Evolutionary conservation across 2,888 invertebrate genomes (phyloP), one percentile per base, ranked within the genome.

Genomic region (Oscheius sp.): DNA sequence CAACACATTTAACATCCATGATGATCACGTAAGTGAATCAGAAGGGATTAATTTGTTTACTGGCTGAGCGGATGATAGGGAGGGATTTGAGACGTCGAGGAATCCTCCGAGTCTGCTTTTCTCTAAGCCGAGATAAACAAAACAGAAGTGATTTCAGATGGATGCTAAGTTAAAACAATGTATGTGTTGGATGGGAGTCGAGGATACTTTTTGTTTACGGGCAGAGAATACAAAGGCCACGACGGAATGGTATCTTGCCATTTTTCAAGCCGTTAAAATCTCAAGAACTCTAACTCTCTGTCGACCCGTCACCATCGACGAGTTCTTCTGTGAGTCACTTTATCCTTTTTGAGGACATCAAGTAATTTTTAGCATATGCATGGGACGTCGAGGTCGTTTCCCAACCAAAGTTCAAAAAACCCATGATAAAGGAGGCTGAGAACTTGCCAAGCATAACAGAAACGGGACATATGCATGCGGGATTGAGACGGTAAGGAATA

Each of bases 151-250:
- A 44, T 72, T 79, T 36, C 67, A 81, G 78, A 71, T 49, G 30
- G 80, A 80, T 45, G 49, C 74, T 2, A 81, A 81, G 59, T 50
- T 78, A 54, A 75, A 74, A 38, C 62, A 67, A 49, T 80, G 77
- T 64, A 45, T 82, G 20, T 80, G 78, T 24, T 49, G 80, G 68
- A 80, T 80, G 79, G 72, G 72, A 17, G 78, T 78, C 2, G 78
- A 80, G 56, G 79, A 79, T 14, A 77, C 81, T 12, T 67, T 80
- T n/a, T 68, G 77, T 32, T 70, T 81, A 38, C 51, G 64, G 38
- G 73, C 70, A 6, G 81, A 75, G 3, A 63, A 33, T 9, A 70
- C 71, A 14, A 14, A 30, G 32, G 47, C 56, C 45, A 76, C 66
- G 26, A 36, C 41, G 8, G 72, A 77, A 32, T 80, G 81, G 81